Base-by-base conservation (phyloP, 2,113 vertebrate species). In the Propithecus coquereli region DNA sequence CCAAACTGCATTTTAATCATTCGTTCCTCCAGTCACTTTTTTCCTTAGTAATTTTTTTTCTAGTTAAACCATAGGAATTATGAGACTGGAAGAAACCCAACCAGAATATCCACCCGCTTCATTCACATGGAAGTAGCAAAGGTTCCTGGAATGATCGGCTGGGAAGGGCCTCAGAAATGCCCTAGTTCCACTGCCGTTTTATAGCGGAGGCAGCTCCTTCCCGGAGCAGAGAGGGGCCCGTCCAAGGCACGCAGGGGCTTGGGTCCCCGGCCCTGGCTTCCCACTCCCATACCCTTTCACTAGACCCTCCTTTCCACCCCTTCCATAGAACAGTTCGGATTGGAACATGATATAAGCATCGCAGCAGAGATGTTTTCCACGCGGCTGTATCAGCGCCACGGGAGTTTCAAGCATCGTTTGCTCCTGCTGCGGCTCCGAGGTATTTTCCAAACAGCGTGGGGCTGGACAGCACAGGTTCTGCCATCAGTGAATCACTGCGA, bases 241-340 rank as follows among this genome's bases (percentile, higher is more conserved):
- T 14, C 18, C 17, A 27, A 7, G 66, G 22, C 82, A 47, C 73
- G 32, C 0, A 2, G 57, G 12, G 30, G 7, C 47, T 45, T 10
- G 22, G 16, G 27, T 23, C 34, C 65, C n/a, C 12, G 34, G 14
- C 11, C 47, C 16, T 25, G 10, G 73, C 27, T 47, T 73, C 47
- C 13, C 30, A 23, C 1, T 20, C 32, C 30, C 3, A 1, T 0
- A 0, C 3, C 23, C 45, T 34, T 66, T 79, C 52, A 45, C 8
- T 20, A 22, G 52, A n/a, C 14, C 40, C 8, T 9, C 16, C 54
- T 54, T 40, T 43, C n/a, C 14, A 3, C 1, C 34, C 8, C 30
- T 77, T 57, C 17, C 40, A 27, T 0, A 23, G 8, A 63, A 73
- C 9, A 61, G 45, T 32, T 76, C 50, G 40, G 59, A 22, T 30